A percentile compares a stretch with the other conserved stretches of the same genome.
These are phyloP conservation scores for Cephus pygmeus DNA, from an alignment of 2,888 invertebrate genomes.

Conservation along the genomic window DNA sequence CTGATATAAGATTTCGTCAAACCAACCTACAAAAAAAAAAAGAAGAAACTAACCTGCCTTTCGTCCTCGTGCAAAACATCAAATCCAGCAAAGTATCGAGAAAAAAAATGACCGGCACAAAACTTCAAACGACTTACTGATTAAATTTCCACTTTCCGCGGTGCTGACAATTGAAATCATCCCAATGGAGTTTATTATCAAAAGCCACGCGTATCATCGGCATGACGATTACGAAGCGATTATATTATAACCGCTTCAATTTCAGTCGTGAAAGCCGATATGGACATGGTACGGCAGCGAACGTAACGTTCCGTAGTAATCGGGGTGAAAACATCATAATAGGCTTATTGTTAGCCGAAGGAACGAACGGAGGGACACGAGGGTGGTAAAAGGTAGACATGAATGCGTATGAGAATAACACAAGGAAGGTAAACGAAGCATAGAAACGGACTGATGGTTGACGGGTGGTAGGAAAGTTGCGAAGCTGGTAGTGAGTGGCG, in stretches of 20 bases:
- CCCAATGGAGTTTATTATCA: neutral
- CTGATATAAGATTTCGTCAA: neutral
- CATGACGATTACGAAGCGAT: neutral
- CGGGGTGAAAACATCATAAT: conserved; percentile 26
- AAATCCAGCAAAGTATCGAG: no score
- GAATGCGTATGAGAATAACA: conserved; percentile 6
- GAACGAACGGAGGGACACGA: neutral
- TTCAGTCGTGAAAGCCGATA: neutral
- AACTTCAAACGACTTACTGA: neutral
- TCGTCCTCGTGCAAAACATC: no score
- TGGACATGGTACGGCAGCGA: neutral
- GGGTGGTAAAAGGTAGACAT: conserved; percentile 2
- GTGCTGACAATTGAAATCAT: neutral
- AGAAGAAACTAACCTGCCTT: neutral
- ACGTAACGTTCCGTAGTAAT: conserved; percentile 13
- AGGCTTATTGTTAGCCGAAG: conserved; percentile 21
- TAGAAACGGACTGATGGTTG: neutral
- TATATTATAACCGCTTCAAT: neutral
- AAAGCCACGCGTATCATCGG: neutral
- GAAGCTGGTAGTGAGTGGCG: conserved; percentile 36
- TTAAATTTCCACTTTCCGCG: neutral
- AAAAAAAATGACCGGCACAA: neutral
- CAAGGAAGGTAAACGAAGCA: neutral
- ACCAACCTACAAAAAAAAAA: neutral
- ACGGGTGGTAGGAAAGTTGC: neutral